phyloP scores from a whole-genome alignment of 1,140 invertebrate species.

The Dolichoris vasculosae region DNA sequence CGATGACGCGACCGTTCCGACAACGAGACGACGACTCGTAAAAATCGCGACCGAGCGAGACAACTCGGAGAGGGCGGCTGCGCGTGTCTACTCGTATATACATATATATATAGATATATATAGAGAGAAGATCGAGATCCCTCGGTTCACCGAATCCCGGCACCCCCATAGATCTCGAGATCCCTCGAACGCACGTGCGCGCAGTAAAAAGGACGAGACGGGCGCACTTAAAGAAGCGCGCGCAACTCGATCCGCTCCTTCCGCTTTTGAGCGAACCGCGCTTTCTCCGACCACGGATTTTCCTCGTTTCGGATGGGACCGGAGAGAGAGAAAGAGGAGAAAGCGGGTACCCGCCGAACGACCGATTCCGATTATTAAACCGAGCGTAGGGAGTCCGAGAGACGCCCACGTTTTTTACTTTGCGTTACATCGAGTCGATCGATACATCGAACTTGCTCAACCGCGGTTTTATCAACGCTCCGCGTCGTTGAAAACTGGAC shows the following conservation, averaged over 20 bases:
- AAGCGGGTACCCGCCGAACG: not conserved
- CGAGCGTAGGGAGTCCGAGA: no score
- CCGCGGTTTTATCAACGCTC: not conserved
- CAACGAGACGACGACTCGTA: no score
- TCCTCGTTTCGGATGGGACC: not conserved
- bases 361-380: no score
- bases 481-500: no score
- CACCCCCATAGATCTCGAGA: constrained; percentile 55
- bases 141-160: constrained; percentile 69
- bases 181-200: constrained; percentile 53
- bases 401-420: not conserved
- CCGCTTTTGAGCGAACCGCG: not conserved
- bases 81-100: no score
- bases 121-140: constrained; percentile 57
- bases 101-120: no score
- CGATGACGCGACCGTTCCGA: no score
- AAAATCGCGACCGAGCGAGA: not conserved
- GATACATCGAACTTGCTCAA: not conserved
- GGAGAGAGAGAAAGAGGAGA: no score
- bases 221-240: not conserved
- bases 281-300: not conserved
- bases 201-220: constrained; percentile 23
- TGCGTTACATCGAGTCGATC: not conserved
- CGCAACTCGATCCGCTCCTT: constrained; percentile 49
- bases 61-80: not conserved